Conservation (phyloP, 1,140 invertebrate genomes). For the Rhynchophorus ferrugineus region DNA sequence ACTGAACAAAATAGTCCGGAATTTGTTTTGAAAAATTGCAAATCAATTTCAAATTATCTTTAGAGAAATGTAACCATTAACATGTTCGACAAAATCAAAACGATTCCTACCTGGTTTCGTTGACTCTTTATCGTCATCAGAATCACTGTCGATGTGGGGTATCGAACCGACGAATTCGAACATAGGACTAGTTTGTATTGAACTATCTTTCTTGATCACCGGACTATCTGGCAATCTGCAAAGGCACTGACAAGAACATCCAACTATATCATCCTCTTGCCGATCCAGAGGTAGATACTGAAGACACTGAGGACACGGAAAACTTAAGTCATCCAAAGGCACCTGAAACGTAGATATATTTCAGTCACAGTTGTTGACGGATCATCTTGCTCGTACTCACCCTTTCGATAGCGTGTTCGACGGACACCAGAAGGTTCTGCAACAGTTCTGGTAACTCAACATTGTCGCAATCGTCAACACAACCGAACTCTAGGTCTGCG, state of each 20-base stretch:
- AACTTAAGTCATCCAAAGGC: conserved; percentile 56
- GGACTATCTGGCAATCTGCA: conserved; percentile 28
- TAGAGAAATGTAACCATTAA: too few relatives aligned
- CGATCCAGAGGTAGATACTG: conserved; percentile 41
- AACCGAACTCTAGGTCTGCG: conserved; percentile 33
- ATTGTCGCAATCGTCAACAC: conserved; percentile 37
- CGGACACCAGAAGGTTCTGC: conserved; percentile 54
- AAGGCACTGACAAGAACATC: conserved; percentile 39
- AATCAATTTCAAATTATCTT: too few relatives aligned
- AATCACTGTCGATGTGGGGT: conserved; percentile 64
- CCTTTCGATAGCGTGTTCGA: conserved; percentile 59
- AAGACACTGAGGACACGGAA: conserved; percentile 50
- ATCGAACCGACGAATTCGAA: conserved; percentile 62
- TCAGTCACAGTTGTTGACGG: background rate
- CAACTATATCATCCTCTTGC: conserved; percentile 25
- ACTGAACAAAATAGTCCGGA: too few relatives aligned
- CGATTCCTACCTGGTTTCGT: conserved; percentile 39
- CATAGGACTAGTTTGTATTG: conserved; percentile 46
- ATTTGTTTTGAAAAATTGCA: too few relatives aligned
- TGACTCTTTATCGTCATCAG: conserved; percentile 52
- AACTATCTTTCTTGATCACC: conserved; percentile 36
- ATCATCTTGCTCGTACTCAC: conserved; percentile 22
- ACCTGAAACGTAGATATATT: conserved; percentile 29
- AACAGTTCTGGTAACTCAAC: conserved; percentile 53
- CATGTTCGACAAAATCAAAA: too few relatives aligned